phyloP scores from a whole-genome alignment of 2,888 invertebrate genomes.

The Pseudococcus longispinus region DNA sequence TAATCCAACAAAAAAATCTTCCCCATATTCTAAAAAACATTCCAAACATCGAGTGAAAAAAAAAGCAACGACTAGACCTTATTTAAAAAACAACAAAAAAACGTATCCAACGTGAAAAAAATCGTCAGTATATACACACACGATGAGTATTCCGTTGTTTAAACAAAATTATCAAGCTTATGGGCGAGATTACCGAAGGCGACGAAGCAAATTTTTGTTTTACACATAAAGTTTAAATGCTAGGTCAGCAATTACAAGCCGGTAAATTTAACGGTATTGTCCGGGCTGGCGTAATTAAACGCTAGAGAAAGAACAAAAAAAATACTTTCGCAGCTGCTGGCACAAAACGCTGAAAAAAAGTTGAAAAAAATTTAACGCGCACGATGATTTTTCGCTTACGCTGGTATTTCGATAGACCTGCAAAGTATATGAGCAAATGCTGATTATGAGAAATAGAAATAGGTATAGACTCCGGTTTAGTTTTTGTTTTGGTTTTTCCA shows the following conservation, averaged over 20 bases:
- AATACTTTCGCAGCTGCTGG: neutral
- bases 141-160: neutral
- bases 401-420: neutral
- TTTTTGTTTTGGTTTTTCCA: neutral
- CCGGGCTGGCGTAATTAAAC: conserved; percentile 24
- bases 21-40: too few relatives aligned
- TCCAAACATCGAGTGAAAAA: too few relatives aligned
- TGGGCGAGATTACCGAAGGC: neutral
- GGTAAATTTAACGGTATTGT: conserved; percentile 23
- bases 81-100: too few relatives aligned
- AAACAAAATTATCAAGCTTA: conserved; percentile 13
- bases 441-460: neutral
- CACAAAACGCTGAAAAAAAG: neutral
- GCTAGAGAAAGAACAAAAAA: neutral
- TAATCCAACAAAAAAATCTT: too few relatives aligned
- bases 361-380: neutral
- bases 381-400: conserved; percentile 1
- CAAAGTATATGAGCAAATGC: neutral
- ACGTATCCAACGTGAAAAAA: neutral
- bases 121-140: neutral
- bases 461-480: too few relatives aligned
- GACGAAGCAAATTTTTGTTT: conserved; percentile 24
- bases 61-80: too few relatives aligned
- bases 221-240: conserved; percentile 21
- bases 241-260: conserved; percentile 15